Evolutionary conservation across 64 coral and sea anemone species (phyloP).

Genomic region (Porites lutea): DNA sequence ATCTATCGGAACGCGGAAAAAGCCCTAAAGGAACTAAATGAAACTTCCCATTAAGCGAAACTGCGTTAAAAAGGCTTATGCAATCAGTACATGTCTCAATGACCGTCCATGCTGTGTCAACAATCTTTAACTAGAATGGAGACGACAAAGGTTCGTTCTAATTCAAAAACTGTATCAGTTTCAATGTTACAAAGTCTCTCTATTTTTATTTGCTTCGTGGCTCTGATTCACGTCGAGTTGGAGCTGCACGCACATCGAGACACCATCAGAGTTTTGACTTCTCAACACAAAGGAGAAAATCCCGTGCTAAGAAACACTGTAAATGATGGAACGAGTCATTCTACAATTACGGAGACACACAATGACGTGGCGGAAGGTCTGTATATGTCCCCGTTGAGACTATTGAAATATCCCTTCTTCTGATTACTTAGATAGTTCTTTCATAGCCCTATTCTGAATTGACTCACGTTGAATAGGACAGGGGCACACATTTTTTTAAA

Average conservation of each 20-base stretch:
- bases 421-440: too few relatives aligned
- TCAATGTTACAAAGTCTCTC: conserved; percentile 4
- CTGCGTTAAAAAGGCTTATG: too few relatives aligned
- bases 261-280: not conserved
- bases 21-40: too few relatives aligned
- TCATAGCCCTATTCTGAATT: too few relatives aligned
- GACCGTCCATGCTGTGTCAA: not conserved
- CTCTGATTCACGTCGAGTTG: conserved; percentile 38
- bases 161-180: not conserved
- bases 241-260: conserved; percentile 21
- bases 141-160: not conserved
- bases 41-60: too few relatives aligned
- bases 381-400: too few relatives aligned
- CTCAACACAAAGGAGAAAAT: not conserved
- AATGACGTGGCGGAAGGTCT: not conserved
- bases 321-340: not conserved
- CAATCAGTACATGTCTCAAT: too few relatives aligned
- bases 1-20: too few relatives aligned
- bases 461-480: too few relatives aligned
- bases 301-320: not conserved
- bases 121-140: not conserved
- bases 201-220: not conserved
- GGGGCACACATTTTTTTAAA: too few relatives aligned
- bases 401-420: too few relatives aligned
- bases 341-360: not conserved